A percentile compares a stretch with the other conserved stretches of the same genome.
Conservation (phyloP, 2,888 invertebrate species). For the Ceriagrion tenellum region DNA sequence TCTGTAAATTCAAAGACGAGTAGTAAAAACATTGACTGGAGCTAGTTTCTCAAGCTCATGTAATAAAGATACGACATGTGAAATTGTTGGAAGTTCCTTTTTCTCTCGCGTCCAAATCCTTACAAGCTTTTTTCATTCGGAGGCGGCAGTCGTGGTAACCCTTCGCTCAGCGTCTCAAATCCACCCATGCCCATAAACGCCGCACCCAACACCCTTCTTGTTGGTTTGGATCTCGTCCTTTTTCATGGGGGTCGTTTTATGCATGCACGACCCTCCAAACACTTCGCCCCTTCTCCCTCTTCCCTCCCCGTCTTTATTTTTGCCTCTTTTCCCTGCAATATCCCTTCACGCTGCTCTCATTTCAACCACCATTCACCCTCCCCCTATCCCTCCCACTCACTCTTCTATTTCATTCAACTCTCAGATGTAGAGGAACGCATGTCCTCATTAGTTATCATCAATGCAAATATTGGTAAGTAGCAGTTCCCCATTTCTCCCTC, state of each 20-base stretch:
- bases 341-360: not conserved
- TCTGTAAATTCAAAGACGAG: not conserved
- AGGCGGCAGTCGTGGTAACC: not conserved
- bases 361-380: not conserved
- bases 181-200: not conserved
- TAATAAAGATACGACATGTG: not conserved
- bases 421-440: too few relatives aligned
- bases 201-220: not conserved
- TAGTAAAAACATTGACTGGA: not conserved
- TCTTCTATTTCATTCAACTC: not conserved
- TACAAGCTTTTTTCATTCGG: too few relatives aligned
- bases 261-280: not conserved
- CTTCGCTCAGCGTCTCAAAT: not conserved
- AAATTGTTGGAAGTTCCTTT: not conserved
- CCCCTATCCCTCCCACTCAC: not conserved
- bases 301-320: not conserved
- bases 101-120: not conserved
- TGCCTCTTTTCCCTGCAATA: not conserved
- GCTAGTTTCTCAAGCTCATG: not conserved
- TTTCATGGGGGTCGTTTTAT: not conserved
- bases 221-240: not conserved
- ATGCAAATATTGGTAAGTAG: too few relatives aligned
- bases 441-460: too few relatives aligned
- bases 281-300: not conserved
- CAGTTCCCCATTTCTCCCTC: too few relatives aligned